Percentiles rank a stretch among this genome's conserved stretches.
phyloP scores from a whole-genome alignment of 2,797 vertebrate genomes.

The Rhinophrynus dorsalis region DNA sequence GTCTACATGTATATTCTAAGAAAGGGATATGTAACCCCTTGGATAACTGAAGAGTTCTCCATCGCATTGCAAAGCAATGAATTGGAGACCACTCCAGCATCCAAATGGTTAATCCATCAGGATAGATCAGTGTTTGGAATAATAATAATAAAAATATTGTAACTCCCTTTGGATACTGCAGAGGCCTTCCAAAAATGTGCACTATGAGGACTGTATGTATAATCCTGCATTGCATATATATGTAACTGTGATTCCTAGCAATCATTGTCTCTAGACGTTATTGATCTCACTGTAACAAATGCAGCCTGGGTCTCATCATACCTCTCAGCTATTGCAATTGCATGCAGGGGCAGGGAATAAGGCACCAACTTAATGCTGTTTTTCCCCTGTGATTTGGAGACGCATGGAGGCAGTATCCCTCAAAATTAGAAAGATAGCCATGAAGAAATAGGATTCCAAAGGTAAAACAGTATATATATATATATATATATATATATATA shows the following conservation, averaged over 20 bases:
- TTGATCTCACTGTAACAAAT: conserved; percentile 51
- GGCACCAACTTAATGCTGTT: conserved; percentile 56
- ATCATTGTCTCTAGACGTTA: conserved; percentile 47
- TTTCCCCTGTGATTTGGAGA: conserved; percentile 52
- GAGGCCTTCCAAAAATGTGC: conserved; percentile 1
- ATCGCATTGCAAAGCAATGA: no score
- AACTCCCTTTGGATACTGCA: conserved; percentile 1
- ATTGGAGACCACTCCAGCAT: no score
- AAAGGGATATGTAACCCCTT: no score
- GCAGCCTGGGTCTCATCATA: conserved; percentile 52
- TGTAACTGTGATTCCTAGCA: conserved; percentile 9
- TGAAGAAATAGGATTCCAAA: conserved; percentile 12
- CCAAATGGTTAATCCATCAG: conserved; percentile 3
- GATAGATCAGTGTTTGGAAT: conserved; percentile 21
- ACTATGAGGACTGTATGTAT: conserved; percentile 12
- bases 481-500: no score
- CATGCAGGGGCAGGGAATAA: conserved; percentile 49
- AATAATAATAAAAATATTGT: conserved; percentile 1
- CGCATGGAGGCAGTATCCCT: conserved; percentile 57
- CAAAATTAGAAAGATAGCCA: background rate
- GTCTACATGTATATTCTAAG: conserved; percentile 19
- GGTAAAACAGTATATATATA: no score
- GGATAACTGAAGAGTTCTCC: no score
- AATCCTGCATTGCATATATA: conserved; percentile 8
- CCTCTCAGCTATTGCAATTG: conserved; percentile 45